Base-by-base conservation (phyloP, 2,888 invertebrate species). In the Boloria selene region DNA sequence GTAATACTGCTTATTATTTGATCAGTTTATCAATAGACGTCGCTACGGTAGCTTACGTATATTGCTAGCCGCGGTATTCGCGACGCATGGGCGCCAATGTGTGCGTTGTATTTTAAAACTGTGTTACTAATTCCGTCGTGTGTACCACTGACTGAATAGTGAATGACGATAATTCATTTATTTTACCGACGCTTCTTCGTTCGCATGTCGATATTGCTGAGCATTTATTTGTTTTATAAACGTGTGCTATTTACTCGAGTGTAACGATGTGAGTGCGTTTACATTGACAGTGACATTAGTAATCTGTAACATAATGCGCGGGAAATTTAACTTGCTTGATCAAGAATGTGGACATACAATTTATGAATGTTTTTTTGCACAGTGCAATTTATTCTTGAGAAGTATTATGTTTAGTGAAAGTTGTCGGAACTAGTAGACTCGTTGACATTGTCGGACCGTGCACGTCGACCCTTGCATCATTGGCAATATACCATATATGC, bases 401-500 rank as follows among this genome's bases (percentile, higher is more conserved):
- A 58, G 59, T 53, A 69, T 56, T 63, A 72, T 74, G 72, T 76
- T 70, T 62, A 76, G 88, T 87, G 89, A 90, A 90, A 89, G 88
- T 87, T 78, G 81, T 79, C 60, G 65, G 62, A 67, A 84, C 79
- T 66, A 77, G 83, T 81, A 80, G 77, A 82, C 80, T 79, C 79
- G 79, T 81, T 84, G 82, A 83, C 83, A 83, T 84, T 81, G 80
- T 81, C 78, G 80, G 79, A 75, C 78, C 69, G 70, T 72, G 75
- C 72, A 72, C 71, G 73, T 74, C 71, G 70, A 72, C 81, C 84
- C 85, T 84, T 83, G 84, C 74, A 73, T 76, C 79, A 81, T 88
- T 90, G 89, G 84, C 88, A 86, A 82, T 76, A 77, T 75, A 81
- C 78, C 82, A 84, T 84, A 79, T 74, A 82, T 79, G 82, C 74